Conservation (phyloP, 2,888 invertebrate species). For the Trichogramma evanescens region DNA sequence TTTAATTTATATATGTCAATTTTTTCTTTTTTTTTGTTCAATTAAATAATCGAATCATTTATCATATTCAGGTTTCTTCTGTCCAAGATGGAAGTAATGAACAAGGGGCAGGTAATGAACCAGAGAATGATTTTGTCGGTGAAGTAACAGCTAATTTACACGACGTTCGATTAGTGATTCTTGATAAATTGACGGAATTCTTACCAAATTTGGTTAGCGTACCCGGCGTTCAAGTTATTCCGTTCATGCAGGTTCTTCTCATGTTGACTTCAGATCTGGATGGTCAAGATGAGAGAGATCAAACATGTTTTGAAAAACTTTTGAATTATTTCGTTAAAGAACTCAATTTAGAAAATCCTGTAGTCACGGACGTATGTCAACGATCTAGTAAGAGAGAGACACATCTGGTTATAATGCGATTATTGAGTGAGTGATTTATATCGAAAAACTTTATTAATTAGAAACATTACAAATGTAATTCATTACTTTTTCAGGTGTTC, state of each 20-base stretch:
- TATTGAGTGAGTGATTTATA: slow-evolving; percentile 63
- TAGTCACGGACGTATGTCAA: slow-evolving; percentile 52
- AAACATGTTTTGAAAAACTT: slow-evolving; percentile 68
- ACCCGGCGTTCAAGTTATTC: slow-evolving; percentile 80
- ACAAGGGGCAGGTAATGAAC: slow-evolving; percentile 40
- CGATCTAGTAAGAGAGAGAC: slow-evolving; percentile 75
- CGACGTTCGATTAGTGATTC: slow-evolving; percentile 60
- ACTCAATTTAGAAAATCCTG: slow-evolving; percentile 60
- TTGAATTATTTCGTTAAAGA: slow-evolving; percentile 67
- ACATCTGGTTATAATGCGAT: slow-evolving; percentile 78
- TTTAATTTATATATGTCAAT: background rate
- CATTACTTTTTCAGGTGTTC: slow-evolving; percentile 51
- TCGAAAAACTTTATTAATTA: background rate
- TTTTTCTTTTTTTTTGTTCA: background rate
- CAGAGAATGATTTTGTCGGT: slow-evolving; percentile 41
- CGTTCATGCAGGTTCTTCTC: slow-evolving; percentile 84
- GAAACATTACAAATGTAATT: background rate
- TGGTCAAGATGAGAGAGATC: slow-evolving; percentile 74
- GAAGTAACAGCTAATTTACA: slow-evolving; percentile 56
- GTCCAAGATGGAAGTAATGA: slow-evolving; percentile 34
- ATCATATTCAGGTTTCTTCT: slow-evolving; percentile 4
- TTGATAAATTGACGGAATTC: slow-evolving; percentile 71
- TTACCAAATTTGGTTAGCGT: slow-evolving; percentile 68
- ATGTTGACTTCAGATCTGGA: slow-evolving; percentile 87
- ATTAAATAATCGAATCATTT: background rate